A percentile compares a stretch with the other conserved stretches of the same genome.
phyloP scores from a whole-genome alignment of 2,888 invertebrate species.

The Plebejus argus region DNA sequence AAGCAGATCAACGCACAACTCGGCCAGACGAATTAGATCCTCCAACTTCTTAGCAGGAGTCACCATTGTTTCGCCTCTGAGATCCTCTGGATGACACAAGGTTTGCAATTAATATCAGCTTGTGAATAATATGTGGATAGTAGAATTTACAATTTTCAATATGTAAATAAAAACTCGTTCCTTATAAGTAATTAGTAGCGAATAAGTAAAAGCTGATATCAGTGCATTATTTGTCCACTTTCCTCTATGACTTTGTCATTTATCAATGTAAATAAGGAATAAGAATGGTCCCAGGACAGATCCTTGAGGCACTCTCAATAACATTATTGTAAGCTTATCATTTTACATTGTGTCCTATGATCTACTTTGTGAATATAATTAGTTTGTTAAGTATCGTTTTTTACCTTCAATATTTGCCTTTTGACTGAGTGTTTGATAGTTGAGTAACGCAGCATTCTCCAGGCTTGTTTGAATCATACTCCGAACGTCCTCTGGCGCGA shows the following conservation, averaged over 20 bases:
- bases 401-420: constrained; percentile 98
- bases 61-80: constrained; percentile 90
- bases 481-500: constrained; percentile 96
- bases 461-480: constrained; percentile 97
- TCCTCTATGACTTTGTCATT: neutral
- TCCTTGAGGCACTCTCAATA: neutral
- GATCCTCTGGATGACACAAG: constrained; percentile 82
- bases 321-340: neutral
- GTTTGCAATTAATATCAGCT: neutral
- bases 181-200: too few species aligned
- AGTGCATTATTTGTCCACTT: neutral
- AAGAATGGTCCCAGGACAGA: constrained; percentile 2
- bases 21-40: constrained; percentile 97
- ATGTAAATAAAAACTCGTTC: too few species aligned
- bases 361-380: neutral
- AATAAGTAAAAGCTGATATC: neutral
- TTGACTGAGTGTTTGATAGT: constrained; percentile 96
- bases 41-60: constrained; percentile 95
- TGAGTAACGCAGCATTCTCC: constrained; percentile 98
- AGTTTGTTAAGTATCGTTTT: neutral
- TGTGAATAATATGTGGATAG: neutral
- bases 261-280: neutral
- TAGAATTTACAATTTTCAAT: too few species aligned
- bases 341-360: neutral
- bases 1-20: constrained; percentile 98